Evolutionary conservation across 1,140 invertebrate species (phyloP).

Genomic region (Dinoponera quadriceps): DNA sequence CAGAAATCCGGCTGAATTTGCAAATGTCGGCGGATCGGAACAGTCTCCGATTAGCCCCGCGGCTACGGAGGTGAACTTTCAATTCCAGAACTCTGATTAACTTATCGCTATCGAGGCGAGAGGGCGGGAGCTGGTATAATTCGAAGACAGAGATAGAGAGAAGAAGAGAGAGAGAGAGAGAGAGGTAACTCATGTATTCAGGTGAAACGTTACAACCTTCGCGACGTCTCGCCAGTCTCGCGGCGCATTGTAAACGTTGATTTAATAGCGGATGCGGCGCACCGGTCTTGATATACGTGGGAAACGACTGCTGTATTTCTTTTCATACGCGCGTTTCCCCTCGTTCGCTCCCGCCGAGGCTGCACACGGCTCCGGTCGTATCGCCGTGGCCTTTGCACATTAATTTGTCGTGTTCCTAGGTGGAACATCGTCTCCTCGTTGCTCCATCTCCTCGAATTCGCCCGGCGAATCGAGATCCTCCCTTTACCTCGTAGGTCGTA

Average conservation of each 20-base stretch:
- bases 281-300: slow-evolving; percentile 12
- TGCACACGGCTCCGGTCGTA: not conserved
- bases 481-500: too few species aligned
- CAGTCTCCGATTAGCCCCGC: too few species aligned
- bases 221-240: not conserved
- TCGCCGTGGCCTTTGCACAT: slow-evolving; percentile 14
- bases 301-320: slow-evolving; percentile 28
- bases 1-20: not conserved
- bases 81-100: too few species aligned
- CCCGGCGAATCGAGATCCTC: too few species aligned
- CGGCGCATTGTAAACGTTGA: slow-evolving; percentile 6
- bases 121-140: too few species aligned
- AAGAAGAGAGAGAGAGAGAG: too few species aligned
- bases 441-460: too few species aligned
- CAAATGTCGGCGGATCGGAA: too few species aligned
- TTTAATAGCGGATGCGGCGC: slow-evolving; percentile 10
- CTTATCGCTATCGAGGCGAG: too few species aligned
- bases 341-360: not conserved
- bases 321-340: slow-evolving; percentile 6
- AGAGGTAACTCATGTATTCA: not conserved
- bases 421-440: too few species aligned
- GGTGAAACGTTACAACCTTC: slow-evolving; percentile 2
- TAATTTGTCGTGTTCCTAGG: not conserved
- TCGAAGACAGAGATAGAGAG: too few species aligned
- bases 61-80: too few species aligned